These are phyloP conservation scores for Neolamprologus multifasciatus DNA, from an alignment of 2,797 vertebrate genomes.

Conservation along the genomic window DNA sequence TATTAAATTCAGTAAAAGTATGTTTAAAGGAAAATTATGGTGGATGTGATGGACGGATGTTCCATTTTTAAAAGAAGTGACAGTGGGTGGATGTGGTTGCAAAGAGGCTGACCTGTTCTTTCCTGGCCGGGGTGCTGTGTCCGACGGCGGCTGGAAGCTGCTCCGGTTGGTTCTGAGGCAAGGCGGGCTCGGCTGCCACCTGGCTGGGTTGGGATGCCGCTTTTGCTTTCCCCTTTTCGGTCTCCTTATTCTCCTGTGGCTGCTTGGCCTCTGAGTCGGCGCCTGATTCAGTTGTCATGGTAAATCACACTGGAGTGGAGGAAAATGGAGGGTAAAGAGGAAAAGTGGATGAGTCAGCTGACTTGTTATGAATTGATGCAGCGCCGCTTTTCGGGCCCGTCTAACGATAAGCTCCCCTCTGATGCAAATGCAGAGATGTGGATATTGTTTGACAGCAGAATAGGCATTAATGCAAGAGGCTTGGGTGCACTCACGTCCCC, in stretches of 20 bases:
- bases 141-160: constrained; percentile 79
- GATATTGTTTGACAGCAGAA: constrained; percentile 6
- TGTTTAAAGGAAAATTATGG: background rate
- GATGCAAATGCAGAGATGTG: constrained; percentile 1
- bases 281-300: constrained; percentile 93
- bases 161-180: constrained; percentile 64
- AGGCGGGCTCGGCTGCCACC: constrained; percentile 47
- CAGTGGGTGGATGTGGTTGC: background rate
- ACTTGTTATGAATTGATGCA: constrained; percentile 22
- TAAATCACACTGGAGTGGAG: constrained; percentile 80
- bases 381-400: background rate
- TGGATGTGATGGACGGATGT: background rate
- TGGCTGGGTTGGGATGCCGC: background rate
- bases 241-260: constrained; percentile 72
- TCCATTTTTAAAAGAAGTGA: background rate
- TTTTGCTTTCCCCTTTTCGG: constrained; percentile 46
- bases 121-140: constrained; percentile 84
- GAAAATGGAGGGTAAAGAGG: background rate
- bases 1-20: background rate
- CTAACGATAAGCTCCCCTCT: background rate
- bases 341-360: constrained; percentile 48
- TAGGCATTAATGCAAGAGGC: constrained; percentile 3
- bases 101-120: constrained; percentile 73
- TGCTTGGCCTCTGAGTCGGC: constrained; percentile 85
- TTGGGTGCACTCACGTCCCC: background rate